These are phyloP conservation scores for Hyalella azteca DNA, from an alignment of 2,888 invertebrate species.

Conservation along the genomic window DNA sequence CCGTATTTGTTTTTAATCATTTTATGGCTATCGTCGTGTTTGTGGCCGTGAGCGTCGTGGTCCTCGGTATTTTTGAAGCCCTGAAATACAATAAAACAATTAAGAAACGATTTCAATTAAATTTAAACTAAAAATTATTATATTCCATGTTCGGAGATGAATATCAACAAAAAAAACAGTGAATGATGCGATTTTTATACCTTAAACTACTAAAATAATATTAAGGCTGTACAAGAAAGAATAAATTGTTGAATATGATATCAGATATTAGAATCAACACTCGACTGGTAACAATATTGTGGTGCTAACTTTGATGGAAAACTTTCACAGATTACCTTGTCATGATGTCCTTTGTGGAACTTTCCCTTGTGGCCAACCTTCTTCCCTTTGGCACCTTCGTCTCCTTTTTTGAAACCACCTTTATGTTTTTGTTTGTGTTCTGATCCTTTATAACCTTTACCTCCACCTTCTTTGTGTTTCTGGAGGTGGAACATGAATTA, in stretches of 20 bases:
- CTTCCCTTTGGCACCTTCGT: slow-evolving; percentile 19
- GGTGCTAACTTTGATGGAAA: too few species aligned
- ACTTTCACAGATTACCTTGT: too few species aligned
- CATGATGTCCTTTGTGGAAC: slow-evolving; percentile 28
- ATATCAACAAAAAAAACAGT: too few species aligned
- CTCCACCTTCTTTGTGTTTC: slow-evolving; percentile 18
- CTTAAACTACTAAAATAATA: too few species aligned
- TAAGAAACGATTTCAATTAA: background rate
- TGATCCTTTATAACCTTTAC: slow-evolving; percentile 12
- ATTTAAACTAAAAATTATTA: background rate
- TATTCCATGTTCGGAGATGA: too few species aligned
- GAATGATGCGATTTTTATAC: too few species aligned
- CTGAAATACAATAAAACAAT: background rate
- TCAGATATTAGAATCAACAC: too few species aligned
- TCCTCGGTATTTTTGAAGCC: slow-evolving; percentile 28
- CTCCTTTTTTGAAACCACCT: slow-evolving; percentile 30
- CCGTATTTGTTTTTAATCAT: background rate
- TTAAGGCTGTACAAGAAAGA: too few species aligned
- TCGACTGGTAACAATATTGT: too few species aligned
- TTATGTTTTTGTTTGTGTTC: slow-evolving; percentile 18
- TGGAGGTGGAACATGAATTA: slow-evolving; percentile 12
- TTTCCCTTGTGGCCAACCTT: slow-evolving; percentile 29
- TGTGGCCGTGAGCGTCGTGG: background rate
- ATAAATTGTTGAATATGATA: too few species aligned
- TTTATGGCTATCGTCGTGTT: slow-evolving; percentile 18